Evolutionary conservation across 1,140 invertebrate genomes (phyloP), one percentile per base, ranked within the genome.

Genomic region (Tetramorium parvispinum): DNA sequence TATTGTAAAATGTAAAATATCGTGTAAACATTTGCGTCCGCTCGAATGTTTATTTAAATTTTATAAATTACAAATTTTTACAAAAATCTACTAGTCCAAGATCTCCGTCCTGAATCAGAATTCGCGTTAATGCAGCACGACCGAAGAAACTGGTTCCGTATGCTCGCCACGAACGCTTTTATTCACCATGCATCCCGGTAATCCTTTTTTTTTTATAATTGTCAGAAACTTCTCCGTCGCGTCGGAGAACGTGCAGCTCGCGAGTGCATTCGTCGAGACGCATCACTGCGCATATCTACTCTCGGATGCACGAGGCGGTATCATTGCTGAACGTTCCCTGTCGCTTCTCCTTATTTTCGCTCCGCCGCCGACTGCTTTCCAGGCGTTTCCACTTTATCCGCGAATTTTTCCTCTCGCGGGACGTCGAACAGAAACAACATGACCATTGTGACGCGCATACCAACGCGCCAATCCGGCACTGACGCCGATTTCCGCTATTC

Each of bases 321-420:
- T 77, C 85, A 86, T 85, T 77, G 70, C 71, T 57, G 32, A 71
- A 82, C 43, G 71, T n/a, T 85, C 73, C 53, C 37, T 51, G 51
- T 61, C 73, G 68, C 49, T 75, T 46, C 83, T 73, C 61, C 37
- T 87, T 87, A 76, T 49, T 87, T 57, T 79, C 57, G 65, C 46
- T 75, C 61, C 66, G n/a, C 49, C 70, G 53, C 24, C 63, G 46
- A 37, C 46, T 70, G 46, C 37, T 81, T 59, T 81, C 32, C 78
- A 55, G 49, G 7, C 10, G 75, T 75, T 53, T 87, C 81, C 66
- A 63, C 46, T 68, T 79, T 70, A 73, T 75, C 75, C 65, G 49
- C 37, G 65, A 81, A 46, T 70, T 71, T 71, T 81, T 68, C 21
- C 37, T 6, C 65, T 71, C 49, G 63, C 27, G 61, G 32, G 40